Base-by-base conservation (phyloP, 1,140 invertebrate species). In the Drosophila pseudoananassae region DNA sequence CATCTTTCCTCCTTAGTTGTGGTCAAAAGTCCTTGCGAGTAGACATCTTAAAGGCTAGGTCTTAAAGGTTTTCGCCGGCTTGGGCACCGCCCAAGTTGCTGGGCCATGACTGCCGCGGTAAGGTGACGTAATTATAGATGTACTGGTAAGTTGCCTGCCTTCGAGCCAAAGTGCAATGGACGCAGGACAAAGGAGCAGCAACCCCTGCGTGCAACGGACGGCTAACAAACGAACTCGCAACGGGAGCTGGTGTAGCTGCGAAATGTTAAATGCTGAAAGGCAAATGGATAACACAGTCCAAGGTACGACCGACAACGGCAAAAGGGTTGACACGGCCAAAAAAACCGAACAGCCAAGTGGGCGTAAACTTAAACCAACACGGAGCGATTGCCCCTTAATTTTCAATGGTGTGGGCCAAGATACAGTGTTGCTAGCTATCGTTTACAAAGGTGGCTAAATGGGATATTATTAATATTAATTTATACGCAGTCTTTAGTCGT, bases 101-200 rank as follows among this genome's bases (percentile, higher is more conserved):
- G 54, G 75, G 51, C 46, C 68, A 72, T 70, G 74, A 70, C 47
- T 83, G 65, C 47, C 76, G 66, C 38, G 64, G 40, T 61, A 68
- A 85, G 81, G 81, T 85, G 81, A 82, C 81, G 81, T 87, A 85
- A 85, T 85, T 85, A 85, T 85, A 85, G 82, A 85, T 85, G 81
- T 85, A 85, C 82, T 85, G 31, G 55, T 38, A 63, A 52, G 45
- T 54, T 50, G 63, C 46, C 58, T 33, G 59, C 58, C 51, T 60
- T 64, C 55, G 50, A 74, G 74, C 69, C 78, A 82, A 78, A 82
- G 78, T 87, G 82, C 82, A 87, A 64, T 75, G 83, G 59, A 80
- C 80, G 71, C 80, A 36, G 51, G 29, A 51, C 20, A 66, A 60
- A 66, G 43, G 43, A 46, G 17, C 43, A 46, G 72, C 81, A 55